Evolutionary conservation across 30 jellyfish, hydroid and myxozoan genomes (phyloP), one percentile per base, ranked within the genome.

Genomic region (Catostylus mosaicus): DNA sequence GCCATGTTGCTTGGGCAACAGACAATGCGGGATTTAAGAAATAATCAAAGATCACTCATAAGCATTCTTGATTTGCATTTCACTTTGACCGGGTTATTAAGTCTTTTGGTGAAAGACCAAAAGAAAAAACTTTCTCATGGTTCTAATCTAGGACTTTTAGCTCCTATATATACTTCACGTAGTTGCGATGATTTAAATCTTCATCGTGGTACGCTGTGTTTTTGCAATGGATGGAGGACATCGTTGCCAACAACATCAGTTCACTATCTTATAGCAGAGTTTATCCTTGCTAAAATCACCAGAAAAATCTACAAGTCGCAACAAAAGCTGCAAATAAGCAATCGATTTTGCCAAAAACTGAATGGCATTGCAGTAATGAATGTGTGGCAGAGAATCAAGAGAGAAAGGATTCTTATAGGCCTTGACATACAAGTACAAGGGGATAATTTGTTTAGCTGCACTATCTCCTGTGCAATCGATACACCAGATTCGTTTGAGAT

Each of bases 221-320:
- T 30, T 47, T 89, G 97, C 52, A 91, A 82, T 43, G 90, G 92
- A 30, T 89, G 97, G 97, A 85, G 56, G 48, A 67, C 83, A 19
- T 61, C 77, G 9, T 40, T 84, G 23, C 83, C 83, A 5, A 85
- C 77, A 18, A 2, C 63, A 2, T 72, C 88, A 38, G 77, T 66
- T 8, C 95, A 84, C 38, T 61, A 7, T 62, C 64, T 84, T 19
- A 73, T 84, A 11, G 88, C 88, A 0, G 95, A 84, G 36, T 63
- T 30, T 37, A 84, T 68, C 45, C 32, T 84, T 2, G 84, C 83
- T 2, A 47, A 24, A 29, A 20, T 84, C 27, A 84, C 73, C 31
- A 62, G 65, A 31, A 48, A 26, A 24, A 84, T 84, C 0, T 34
- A 23, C 0, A 48, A 45, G 11, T 20, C 81, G 6, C 93, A 70